These are phyloP conservation scores for Halichoeres trimaculatus DNA, from an alignment of 2,113 vertebrate genomes.

Conservation along the genomic window DNA sequence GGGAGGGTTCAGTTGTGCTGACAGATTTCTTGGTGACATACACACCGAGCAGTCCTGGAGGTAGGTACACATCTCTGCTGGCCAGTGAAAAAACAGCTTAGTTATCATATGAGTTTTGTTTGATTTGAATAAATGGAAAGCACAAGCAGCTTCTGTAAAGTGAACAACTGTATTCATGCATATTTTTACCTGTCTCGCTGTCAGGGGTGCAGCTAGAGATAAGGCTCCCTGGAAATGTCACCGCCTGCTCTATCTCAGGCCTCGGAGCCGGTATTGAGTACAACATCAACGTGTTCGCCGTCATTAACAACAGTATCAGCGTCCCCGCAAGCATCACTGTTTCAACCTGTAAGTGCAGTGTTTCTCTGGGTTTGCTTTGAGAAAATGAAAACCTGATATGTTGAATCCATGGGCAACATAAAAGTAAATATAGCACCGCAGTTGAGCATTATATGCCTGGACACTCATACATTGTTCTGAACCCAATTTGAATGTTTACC, in stretches of 20 bases:
- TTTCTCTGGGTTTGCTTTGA: neutral
- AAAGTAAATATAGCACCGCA: neutral
- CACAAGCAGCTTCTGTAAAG: neutral
- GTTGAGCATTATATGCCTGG: no score
- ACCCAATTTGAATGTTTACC: neutral
- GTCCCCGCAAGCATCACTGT: slow-evolving; percentile 87
- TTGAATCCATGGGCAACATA: neutral
- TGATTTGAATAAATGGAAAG: slow-evolving; percentile 3
- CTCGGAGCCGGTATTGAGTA: slow-evolving; percentile 93
- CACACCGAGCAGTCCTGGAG: slow-evolving; percentile 84
- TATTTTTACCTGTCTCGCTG: slow-evolving; percentile 18
- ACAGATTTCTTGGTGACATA: slow-evolving; percentile 94
- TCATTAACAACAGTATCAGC: slow-evolving; percentile 91
- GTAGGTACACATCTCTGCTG: slow-evolving; percentile 49
- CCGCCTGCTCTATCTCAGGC: slow-evolving; percentile 86
- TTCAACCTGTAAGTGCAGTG: slow-evolving; percentile 91
- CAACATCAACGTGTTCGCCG: slow-evolving; percentile 92
- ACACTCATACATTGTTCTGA: neutral
- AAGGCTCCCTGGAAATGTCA: slow-evolving; percentile 90
- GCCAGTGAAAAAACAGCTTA: neutral
- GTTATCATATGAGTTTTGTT: neutral
- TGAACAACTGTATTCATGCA: neutral
- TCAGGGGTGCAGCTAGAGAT: slow-evolving; percentile 88
- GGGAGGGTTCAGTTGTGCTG: slow-evolving; percentile 89
- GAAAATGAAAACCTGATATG: neutral